phyloP scores from a whole-genome alignment of 2,797 vertebrate species.

The Clarias fuscus region DNA sequence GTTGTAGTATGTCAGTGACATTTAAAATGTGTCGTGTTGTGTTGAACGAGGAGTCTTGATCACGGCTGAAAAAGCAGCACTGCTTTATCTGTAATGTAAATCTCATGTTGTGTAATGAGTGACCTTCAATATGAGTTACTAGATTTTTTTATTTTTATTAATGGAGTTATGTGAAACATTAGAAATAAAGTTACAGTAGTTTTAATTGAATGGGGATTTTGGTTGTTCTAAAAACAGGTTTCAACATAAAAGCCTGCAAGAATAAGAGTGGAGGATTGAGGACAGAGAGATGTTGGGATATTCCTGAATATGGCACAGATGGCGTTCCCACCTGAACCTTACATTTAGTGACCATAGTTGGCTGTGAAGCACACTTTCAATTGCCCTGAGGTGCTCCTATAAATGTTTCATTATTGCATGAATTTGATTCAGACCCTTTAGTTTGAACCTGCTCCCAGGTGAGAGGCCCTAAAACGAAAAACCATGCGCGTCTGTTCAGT shows the following conservation, averaged over 20 bases:
- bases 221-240: background rate
- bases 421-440: constrained; percentile 11
- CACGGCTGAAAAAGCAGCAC: background rate
- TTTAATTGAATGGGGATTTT: background rate
- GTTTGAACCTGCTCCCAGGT: constrained; percentile 32
- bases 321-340: background rate
- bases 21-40: background rate
- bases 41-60: background rate
- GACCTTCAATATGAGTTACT: background rate
- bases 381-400: constrained; percentile 22
- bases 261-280: background rate
- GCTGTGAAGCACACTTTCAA: constrained; percentile 19
- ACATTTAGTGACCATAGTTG: constrained; percentile 1
- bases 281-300: constrained; percentile 3
- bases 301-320: constrained; percentile 6
- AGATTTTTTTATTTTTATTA: background rate
- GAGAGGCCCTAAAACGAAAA: constrained; percentile 20
- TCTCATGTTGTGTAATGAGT: background rate
- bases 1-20: background rate
- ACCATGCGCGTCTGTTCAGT: constrained; percentile 34
- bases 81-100: background rate
- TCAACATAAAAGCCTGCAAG: background rate
- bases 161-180: background rate
- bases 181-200: background rate
- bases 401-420: constrained; percentile 5